Percentiles rank a stretch among this genome's conserved stretches.
Evolutionary conservation across 2,888 invertebrate species (phyloP).

Genomic region (Sphaerophoria rueppellii): DNA sequence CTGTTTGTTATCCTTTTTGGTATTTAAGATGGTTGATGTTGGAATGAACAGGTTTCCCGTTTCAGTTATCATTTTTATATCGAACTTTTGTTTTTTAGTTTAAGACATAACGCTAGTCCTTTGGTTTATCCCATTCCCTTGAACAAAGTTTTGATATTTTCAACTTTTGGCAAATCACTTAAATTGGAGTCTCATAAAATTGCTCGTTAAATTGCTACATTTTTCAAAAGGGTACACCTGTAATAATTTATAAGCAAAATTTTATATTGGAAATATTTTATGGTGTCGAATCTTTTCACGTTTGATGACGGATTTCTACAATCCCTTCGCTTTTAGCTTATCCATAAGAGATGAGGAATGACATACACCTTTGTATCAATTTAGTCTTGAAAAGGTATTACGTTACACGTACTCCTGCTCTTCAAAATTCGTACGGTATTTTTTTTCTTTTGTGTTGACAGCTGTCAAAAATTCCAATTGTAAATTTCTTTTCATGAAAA

Average conservation of each 20-base stretch:
- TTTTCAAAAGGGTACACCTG: conserved; percentile 10
- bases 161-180: conserved; percentile 13
- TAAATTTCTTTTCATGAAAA: conserved; percentile 22
- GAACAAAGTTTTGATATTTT: conserved; percentile 4
- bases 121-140: conserved; percentile 60
- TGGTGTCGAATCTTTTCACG: conserved; percentile 51
- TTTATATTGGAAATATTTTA: conserved; percentile 13
- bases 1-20: conserved; percentile 32
- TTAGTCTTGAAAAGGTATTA: conserved; percentile 33
- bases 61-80: conserved; percentile 48
- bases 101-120: conserved; percentile 35
- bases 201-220: conserved; percentile 41
- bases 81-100: conserved; percentile 12
- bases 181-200: conserved; percentile 57
- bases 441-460: conserved; percentile 56
- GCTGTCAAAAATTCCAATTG: conserved; percentile 67
- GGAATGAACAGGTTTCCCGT: conserved; percentile 29
- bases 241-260: conserved; percentile 41
- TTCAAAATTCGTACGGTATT: conserved; percentile 53
- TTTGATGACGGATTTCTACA: background rate
- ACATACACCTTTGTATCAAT: conserved; percentile 15
- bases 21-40: conserved; percentile 30
- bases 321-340: conserved; percentile 11
- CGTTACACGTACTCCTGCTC: conserved; percentile 22
- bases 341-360: conserved; percentile 41